Base-by-base conservation (phyloP, 2,113 vertebrate genomes). In the Eira barbara region DNA sequence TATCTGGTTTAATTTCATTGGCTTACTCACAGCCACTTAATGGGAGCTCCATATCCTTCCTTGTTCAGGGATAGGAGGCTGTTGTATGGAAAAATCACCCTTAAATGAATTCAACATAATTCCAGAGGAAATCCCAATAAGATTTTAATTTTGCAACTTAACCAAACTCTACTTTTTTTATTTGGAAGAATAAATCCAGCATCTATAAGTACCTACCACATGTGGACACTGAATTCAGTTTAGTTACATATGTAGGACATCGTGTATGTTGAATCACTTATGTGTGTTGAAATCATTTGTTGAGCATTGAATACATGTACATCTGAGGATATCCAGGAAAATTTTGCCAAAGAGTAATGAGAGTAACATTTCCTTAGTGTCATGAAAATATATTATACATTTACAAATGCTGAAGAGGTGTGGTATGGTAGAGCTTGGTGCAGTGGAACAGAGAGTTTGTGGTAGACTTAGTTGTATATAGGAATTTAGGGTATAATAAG, bases 101-200 rank as follows among this genome's bases (percentile, higher is more conserved):
- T 86, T 91, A 80, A 65, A 55, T 91, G 55, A 93, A 89, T 71
- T 89, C n/a, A 78, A 31, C 73, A n/a, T 47, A 87, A 57, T 76
- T 94, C 11, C 42, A 52, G 3, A 29, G 61, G 57, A 89, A 90
- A 92, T 79, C 11, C 42, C 47, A 94, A 23, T 34, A 82, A n/a
- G 52, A 59, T 76, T 96, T 87, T 69, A 36, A 61, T 87, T 94
- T 96, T 82, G 55, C 92, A 94, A 80, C 47, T 74, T 84, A 42
- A 95, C 61, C 76, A 79, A 82, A 89, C 84, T 79, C 7, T 92
- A 39, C 73, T 83, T 86, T 97, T 47, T 86, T 90, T 76, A 76
- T 27, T 27, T 82, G 34, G 36, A 76, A 89, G 83, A 71, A 39
- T 61, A 92, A 69, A 71, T 71, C 47, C 36, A 89, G 4, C 25